Conservation (phyloP, 1,140 invertebrate species). For the Teleogryllus occipitalis region DNA sequence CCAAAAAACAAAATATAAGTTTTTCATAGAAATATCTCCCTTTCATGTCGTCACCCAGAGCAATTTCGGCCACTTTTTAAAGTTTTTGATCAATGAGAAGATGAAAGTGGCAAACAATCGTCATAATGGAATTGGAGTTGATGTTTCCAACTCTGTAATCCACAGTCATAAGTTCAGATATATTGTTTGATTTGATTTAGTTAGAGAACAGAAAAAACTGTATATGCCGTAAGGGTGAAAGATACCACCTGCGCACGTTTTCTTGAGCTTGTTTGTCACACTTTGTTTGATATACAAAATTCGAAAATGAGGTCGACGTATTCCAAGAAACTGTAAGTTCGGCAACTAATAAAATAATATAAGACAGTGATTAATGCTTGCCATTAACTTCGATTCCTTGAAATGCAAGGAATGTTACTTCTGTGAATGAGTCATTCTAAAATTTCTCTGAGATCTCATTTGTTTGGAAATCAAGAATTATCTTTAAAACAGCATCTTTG, state of each 20-base stretch:
- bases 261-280: background rate
- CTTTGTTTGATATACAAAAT: background rate
- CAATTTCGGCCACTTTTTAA: background rate
- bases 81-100: background rate
- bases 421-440: background rate
- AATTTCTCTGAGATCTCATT: background rate
- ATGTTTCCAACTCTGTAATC: background rate
- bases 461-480: background rate
- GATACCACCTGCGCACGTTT: too few relatives aligned
- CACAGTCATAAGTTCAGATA: background rate
- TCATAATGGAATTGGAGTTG: background rate
- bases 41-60: background rate
- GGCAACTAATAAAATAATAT: background rate
- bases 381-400: background rate
- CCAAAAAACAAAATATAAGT: too few relatives aligned
- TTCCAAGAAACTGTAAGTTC: background rate
- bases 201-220: too few relatives aligned
- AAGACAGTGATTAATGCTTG: background rate
- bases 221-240: too few relatives aligned
- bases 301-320: background rate
- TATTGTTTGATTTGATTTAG: too few relatives aligned
- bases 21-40: background rate
- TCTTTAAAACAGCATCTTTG: conserved; percentile 10
- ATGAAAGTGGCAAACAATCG: background rate
- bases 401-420: background rate